A percentile compares a stretch with the other conserved stretches of the same genome.
Evolutionary conservation across 1,140 invertebrate species (phyloP).

Genomic region (Camponotus floridanus): DNA sequence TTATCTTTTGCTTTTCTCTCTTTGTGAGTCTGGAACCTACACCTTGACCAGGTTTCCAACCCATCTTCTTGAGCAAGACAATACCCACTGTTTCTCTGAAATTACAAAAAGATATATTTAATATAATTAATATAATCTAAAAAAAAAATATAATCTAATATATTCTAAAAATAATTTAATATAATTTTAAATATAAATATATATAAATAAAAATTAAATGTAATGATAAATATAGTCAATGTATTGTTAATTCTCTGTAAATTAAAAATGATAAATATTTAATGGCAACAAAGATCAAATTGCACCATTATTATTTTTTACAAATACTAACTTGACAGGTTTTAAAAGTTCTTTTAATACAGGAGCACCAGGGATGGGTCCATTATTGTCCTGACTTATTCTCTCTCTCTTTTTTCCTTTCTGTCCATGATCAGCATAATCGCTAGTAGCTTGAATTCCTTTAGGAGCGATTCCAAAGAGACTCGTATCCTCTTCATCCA

Average conservation of each 20-base stretch:
- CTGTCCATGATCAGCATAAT: constrained; percentile 88
- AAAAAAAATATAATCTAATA: no score
- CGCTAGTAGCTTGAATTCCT: constrained; percentile 91
- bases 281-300: background rate
- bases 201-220: background rate
- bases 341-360: constrained; percentile 93
- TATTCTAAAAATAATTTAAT: no score
- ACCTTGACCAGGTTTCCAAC: constrained; percentile 96
- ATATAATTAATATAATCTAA: background rate
- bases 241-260: background rate
- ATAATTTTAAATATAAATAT: background rate
- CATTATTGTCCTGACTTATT: constrained; percentile 86
- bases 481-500: constrained; percentile 99
- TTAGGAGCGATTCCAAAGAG: constrained; percentile 98
- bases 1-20: constrained; percentile 86
- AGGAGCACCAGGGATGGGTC: constrained; percentile 93
- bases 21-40: constrained; percentile 91
- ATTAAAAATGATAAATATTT: background rate
- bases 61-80: constrained; percentile 94
- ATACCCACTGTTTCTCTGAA: constrained; percentile 95
- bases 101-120: constrained; percentile 23
- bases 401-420: constrained; percentile 86
- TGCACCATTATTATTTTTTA: background rate
- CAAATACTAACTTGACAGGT: constrained; percentile 88
- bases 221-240: background rate